Evolutionary conservation across 2,888 invertebrate species (phyloP), one percentile per base, ranked within the genome.

Genomic region (Sisyra terminalis): DNA sequence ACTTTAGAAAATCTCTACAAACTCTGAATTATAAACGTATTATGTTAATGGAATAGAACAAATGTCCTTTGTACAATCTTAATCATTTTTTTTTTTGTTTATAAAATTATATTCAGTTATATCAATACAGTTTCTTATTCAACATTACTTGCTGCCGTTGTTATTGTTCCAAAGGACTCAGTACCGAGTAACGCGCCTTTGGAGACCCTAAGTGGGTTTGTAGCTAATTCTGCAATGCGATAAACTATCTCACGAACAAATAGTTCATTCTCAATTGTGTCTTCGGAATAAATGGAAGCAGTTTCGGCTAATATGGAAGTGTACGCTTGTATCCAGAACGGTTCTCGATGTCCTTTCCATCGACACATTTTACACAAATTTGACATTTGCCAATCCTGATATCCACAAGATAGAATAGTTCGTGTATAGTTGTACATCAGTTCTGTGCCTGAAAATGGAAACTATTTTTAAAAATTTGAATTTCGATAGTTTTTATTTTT

Each of bases 271-370:
- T 13, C 10, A 13, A 35, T n/a, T 35, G 35, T 15, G 3, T 35
- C 14, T 15, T 35, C 14, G 3, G 35, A 35, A 3, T 15, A 13
- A 35, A 4, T 4, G 14, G 16, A 13, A 15, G 16, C 9, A 11
- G 35, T 15, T 35, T 13, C 16, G 13, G 8, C 16, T 3, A 14
- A 35, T 35, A 35, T 15, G 14, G 6, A 7, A 17, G 15, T 18
- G 3, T 17, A 7, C n/a, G 18, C 10, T n/a, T 48, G 47, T 3
- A 41, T 39, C 53, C 55, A 56, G 16, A 54, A 53, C 15, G 44
- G 34, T 14, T 49, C 48, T 42, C 57, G 51, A 5, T 46, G 46
- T 43, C 57, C 56, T 47, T 58, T 58, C 58, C 58, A 58, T n/a
- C 47, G 45, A 2, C 55, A 45, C 35, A 58, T 44, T 43, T 52